Conservation (phyloP, 2,113 vertebrate species). For the Macrotis lagotis region DNA sequence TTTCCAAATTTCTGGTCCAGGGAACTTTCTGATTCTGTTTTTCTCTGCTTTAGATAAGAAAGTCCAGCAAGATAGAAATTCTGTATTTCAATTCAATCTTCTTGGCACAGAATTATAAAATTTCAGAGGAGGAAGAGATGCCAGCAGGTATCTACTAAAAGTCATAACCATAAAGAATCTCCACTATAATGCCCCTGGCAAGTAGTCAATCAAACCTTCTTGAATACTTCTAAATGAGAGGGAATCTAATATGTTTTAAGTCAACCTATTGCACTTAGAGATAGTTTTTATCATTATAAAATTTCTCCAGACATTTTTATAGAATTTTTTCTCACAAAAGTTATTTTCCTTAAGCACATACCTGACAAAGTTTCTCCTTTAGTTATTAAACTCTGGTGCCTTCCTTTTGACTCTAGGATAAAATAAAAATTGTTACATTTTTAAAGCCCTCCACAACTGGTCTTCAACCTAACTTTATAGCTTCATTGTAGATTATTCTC, state of each 20-base stretch:
- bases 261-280: neutral
- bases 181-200: neutral
- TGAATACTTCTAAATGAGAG: neutral
- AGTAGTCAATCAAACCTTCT: neutral
- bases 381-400: neutral
- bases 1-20: neutral
- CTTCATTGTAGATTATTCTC: neutral
- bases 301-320: neutral
- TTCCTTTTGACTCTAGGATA: neutral
- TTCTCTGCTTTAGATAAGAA: neutral
- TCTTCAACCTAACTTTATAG: neutral
- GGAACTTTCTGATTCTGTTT: neutral
- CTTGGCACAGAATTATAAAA: neutral
- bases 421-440: neutral
- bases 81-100: neutral
- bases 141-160: neutral
- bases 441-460: neutral
- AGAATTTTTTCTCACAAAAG: neutral
- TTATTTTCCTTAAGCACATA: neutral
- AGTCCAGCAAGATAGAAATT: neutral
- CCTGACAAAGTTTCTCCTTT: neutral
- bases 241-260: neutral
- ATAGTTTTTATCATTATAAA: neutral
- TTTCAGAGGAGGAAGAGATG: neutral
- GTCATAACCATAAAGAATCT: neutral